Percentiles rank a stretch among this genome's conserved stretches.
Conservation (phyloP, 2,113 vertebrate genomes). For the Chaetops frenatus region DNA sequence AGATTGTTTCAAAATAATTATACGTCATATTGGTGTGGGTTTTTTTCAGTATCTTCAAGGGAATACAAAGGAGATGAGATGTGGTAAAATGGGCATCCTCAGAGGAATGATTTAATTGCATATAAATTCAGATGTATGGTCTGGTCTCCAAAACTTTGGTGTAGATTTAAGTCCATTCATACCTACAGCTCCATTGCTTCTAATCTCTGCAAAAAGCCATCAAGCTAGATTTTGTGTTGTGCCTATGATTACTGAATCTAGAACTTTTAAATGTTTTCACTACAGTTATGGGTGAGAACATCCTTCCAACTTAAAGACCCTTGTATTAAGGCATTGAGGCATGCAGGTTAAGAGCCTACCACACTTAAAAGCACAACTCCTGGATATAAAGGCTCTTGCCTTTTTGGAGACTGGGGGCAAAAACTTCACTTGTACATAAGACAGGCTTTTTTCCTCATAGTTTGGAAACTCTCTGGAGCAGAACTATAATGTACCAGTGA, state of each 20-base stretch:
- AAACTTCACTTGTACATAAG: neutral
- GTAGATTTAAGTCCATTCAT: neutral
- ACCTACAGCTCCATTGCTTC: neutral
- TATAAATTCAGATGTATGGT: neutral
- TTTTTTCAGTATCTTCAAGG: neutral
- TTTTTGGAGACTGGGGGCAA: neutral
- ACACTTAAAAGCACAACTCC: neutral
- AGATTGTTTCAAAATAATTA: neutral
- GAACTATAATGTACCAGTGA: neutral
- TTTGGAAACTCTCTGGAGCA: neutral
- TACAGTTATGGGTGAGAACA: neutral
- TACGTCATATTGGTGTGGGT: neutral
- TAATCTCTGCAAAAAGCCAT: neutral
- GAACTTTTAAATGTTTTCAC: neutral
- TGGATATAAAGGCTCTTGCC: neutral
- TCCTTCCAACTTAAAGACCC: neutral
- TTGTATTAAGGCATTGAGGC: neutral
- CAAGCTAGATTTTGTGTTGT: neutral
- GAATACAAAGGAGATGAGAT: neutral
- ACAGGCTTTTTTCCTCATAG: rapidly evolving
- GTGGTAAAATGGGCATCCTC: neutral
- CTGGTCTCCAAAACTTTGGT: neutral
- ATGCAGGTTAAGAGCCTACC: neutral
- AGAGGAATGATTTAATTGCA: neutral
- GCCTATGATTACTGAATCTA: neutral